Percentiles rank a stretch among this genome's conserved stretches.
Conservation (phyloP, 2,797 vertebrate species). For the Rhadinocentrus ornatus region DNA sequence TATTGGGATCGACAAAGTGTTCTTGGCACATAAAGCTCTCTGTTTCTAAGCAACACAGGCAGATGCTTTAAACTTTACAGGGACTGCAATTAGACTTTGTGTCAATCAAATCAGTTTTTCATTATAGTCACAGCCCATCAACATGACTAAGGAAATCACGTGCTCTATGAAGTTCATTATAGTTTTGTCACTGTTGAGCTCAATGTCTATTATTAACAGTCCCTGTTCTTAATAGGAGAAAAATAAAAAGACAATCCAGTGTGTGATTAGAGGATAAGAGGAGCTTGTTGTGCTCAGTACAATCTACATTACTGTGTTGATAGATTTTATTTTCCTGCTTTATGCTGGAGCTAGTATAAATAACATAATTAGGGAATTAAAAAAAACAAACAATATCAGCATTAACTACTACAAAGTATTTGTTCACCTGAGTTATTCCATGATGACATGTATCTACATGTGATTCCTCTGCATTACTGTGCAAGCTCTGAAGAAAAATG, state of each 20-base stretch:
- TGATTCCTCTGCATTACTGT: slow-evolving; percentile 6
- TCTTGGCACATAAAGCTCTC: slow-evolving; percentile 23
- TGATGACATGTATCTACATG: no score
- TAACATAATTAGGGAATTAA: neutral
- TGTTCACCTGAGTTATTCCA: slow-evolving; percentile 3
- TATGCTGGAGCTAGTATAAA: slow-evolving; percentile 6
- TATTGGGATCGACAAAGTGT: slow-evolving; percentile 26
- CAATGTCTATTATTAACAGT: slow-evolving; percentile 5
- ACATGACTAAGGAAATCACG: slow-evolving; percentile 43
- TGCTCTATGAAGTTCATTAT: slow-evolving; percentile 43
- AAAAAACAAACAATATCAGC: neutral
- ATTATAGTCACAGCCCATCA: slow-evolving; percentile 28
- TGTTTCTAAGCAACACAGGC: slow-evolving; percentile 63
- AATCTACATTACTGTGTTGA: slow-evolving; percentile 1
- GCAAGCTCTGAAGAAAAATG: slow-evolving; percentile 22
- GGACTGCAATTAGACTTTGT: slow-evolving; percentile 47
- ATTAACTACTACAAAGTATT: neutral
- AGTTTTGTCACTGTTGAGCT: slow-evolving; percentile 16
- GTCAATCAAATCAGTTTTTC: slow-evolving; percentile 57
- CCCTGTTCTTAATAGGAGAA: neutral
- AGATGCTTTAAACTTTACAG: slow-evolving; percentile 42
- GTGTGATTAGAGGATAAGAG: slow-evolving; percentile 12
- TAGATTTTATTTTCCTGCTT: slow-evolving; percentile 5
- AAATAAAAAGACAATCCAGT: slow-evolving; percentile 15
- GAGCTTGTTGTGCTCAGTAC: neutral